Evolutionary conservation across 1,140 invertebrate genomes (phyloP), one percentile per base, ranked within the genome.

Genomic region (Megathymus violae): DNA sequence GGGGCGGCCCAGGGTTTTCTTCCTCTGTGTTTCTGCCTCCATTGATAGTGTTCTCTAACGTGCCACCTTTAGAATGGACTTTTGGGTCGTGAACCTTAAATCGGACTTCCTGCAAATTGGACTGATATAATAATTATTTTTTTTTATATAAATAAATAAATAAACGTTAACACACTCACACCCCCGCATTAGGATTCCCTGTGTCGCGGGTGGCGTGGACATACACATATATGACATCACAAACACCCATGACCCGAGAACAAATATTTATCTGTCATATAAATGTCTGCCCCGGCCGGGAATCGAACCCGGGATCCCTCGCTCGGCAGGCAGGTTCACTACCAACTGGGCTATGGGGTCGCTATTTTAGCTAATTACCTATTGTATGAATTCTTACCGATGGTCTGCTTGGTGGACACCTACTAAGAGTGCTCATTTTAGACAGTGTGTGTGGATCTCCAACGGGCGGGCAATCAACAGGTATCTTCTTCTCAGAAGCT

Each of bases 61-160:
- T 96, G 38, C 95, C 96, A 60, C 96, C 96, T 91, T 97, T 97
- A 82, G 95, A 96, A 85, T 97, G 96, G 78, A 95, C 95, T 91
- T 97, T 97, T 13, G 96, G 96, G 92, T 97, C 96, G 92, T 97
- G 96, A 67, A 97, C 95, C 92, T 97, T 97, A 94, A 96, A 97
- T 82, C 97, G 95, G 88, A 97, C 96, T 94, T 97, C 96, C 96
- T 97, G 95, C 96, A 94, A 85, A 85, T 25, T 46, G 16, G 3
- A 27, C 11, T 16, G 15, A 38, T 31, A 36, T 51, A 51, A 15
- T 60, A 25, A 27, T 60, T 52, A 25, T 6, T 3, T 3, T 25
- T 25, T 25, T 25, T 25, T 6, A 3, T 3, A 25, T n/a, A n/a
- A n/a, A n/a, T n/a, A n/a, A n/a, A n/a, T n/a, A n/a, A n/a, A n/a